Evolutionary conservation across 2,888 invertebrate species (phyloP), one percentile per base, ranked within the genome.

Genomic region (Meteorus colon): DNA sequence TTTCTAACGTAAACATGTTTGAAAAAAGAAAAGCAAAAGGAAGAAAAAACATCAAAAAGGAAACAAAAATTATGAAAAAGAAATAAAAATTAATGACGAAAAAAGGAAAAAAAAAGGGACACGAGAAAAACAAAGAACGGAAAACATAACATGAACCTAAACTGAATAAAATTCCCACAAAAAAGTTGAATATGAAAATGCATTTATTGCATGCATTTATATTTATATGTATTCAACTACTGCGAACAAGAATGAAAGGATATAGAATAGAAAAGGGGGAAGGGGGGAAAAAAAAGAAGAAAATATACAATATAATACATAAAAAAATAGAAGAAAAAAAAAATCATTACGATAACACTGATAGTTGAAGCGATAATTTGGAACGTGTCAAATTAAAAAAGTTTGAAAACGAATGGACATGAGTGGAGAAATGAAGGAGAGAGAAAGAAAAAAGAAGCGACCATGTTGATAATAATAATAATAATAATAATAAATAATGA

Each of bases 1-100:
- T 74, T 67, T 69, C 68, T 34, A 74, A 48, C 68, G 68, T 74
- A 68, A 24, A 37, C 16, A 37, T 37, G 37, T 34, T 37, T 8
- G 16, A 31, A 37, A 31, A 65, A 65, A 37, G 34, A 41, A 31
- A 65, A 24, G 37, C 5, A 8, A 34, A 34, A 34, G 34, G 8
- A 34, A 34, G 34, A 34, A 34, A 34, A 8, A 8, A 34, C 4
- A 34, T 34, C 34, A 34, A 65, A 41, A 37, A 19, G 1, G 10
- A 14, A 31, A 63, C 14, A 27, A 31, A 29, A 63, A 63, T n/a
- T 27, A 16, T 10, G 14, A 63, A 31, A 63, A 12, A 31, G 27
- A 31, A 63, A 63, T 31, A 63, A 63, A 31, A 63, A n/a, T 31
- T 31, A 63, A n/a, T 31, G 34, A 31, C 16, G 34, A 63, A 63